These are phyloP conservation scores for Hemicordylus capensis DNA, from an alignment of 2,113 vertebrate genomes.

Conservation along the genomic window DNA sequence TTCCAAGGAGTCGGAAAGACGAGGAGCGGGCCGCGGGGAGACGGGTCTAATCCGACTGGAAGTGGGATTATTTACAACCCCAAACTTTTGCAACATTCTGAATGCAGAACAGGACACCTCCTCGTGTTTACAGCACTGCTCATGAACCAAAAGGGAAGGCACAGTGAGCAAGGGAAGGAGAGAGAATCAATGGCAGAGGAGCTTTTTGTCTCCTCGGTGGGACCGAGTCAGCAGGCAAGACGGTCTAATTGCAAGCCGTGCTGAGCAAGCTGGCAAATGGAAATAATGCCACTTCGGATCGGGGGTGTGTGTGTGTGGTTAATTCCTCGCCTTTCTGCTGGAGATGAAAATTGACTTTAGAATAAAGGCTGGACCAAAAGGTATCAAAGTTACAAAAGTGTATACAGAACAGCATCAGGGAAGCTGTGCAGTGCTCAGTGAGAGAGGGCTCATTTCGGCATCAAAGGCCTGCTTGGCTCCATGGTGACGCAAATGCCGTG, in stretches of 20 bases:
- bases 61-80: slow-evolving; percentile 61
- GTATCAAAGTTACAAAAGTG: slow-evolving; percentile 26
- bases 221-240: slow-evolving; percentile 12
- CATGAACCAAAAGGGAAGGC: slow-evolving; percentile 24
- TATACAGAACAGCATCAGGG: background rate
- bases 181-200: background rate
- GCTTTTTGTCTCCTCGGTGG: slow-evolving; percentile 20
- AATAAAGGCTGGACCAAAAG: background rate
- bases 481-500: too few species aligned
- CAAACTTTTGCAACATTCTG: slow-evolving; percentile 38
- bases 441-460: too few species aligned
- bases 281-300: slow-evolving; percentile 43
- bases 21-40: slow-evolving; percentile 11
- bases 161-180: background rate
- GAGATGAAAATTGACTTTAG: slow-evolving; percentile 13
- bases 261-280: slow-evolving; percentile 47
- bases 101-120: slow-evolving; percentile 54
- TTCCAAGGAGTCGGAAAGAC: slow-evolving; percentile 39
- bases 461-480: background rate
- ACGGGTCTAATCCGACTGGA: slow-evolving; percentile 25
- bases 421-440: too few species aligned
- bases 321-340: slow-evolving; percentile 32
- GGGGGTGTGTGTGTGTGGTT: slow-evolving; percentile 35
- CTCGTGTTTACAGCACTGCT: slow-evolving; percentile 3
- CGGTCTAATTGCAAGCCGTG: slow-evolving; percentile 51